Evolutionary conservation across 1,140 invertebrate genomes (phyloP).

Genomic region (Amyelois transitella): DNA sequence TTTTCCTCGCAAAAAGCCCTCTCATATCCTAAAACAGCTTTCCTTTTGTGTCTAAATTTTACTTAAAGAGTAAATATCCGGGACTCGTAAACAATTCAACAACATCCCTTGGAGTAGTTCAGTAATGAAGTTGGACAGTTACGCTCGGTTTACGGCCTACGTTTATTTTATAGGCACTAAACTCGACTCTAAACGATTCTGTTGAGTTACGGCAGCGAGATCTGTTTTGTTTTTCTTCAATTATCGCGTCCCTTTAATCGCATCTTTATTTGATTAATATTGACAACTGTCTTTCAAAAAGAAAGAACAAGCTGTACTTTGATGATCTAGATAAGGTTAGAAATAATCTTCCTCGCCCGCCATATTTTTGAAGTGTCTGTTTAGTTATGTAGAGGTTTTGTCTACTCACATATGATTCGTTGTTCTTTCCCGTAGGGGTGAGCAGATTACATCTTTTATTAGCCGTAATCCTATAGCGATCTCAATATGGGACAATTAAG

Average conservation of each 20-base stretch:
- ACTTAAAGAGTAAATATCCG: background rate
- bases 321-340: too few relatives aligned
- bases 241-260: background rate
- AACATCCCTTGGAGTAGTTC: constrained; percentile 7
- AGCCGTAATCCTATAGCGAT: too few relatives aligned
- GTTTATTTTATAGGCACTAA: constrained; percentile 50
- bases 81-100: background rate
- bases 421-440: too few relatives aligned
- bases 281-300: too few relatives aligned
- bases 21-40: background rate
- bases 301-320: too few relatives aligned
- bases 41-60: background rate
- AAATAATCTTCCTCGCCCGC: too few relatives aligned
- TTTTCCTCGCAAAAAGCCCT: background rate
- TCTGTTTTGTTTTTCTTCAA: background rate
- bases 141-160: constrained; percentile 31
- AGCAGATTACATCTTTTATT: too few relatives aligned
- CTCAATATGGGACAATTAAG: too few relatives aligned
- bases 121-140: constrained; percentile 38
- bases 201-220: background rate
- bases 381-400: too few relatives aligned
- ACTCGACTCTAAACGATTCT: constrained; percentile 23
- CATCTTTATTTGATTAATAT: too few relatives aligned
- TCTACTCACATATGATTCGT: too few relatives aligned
- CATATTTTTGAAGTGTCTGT: too few relatives aligned